Evolutionary conservation across 1,140 invertebrate genomes (phyloP).

Genomic region (Octopus sinensis): DNA sequence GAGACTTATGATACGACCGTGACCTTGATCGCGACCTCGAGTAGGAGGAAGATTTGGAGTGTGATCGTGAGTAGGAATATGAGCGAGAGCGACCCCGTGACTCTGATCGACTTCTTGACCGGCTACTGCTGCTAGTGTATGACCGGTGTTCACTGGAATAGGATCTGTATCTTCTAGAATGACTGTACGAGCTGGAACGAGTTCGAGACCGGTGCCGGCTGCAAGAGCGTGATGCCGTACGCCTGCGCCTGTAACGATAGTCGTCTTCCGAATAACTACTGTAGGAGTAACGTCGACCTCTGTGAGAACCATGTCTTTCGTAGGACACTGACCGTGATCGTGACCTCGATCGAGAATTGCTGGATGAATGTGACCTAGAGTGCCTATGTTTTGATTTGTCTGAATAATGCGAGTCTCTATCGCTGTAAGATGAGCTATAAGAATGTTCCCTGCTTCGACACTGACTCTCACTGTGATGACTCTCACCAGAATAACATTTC

Average conservation of each 20-base stretch:
- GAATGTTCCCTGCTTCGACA: slow-evolving; percentile 32
- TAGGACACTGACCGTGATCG: slow-evolving; percentile 25
- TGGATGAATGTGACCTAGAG: slow-evolving; percentile 33
- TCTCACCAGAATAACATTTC: slow-evolving; percentile 22
- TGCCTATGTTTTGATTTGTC: slow-evolving; percentile 26
- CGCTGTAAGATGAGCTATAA: slow-evolving; percentile 41
- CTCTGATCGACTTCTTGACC: slow-evolving; percentile 6
- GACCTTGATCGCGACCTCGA: slow-evolving; percentile 10
- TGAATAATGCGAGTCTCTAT: slow-evolving; percentile 36
- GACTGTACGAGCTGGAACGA: slow-evolving; percentile 8
- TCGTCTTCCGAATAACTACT: slow-evolving; percentile 11
- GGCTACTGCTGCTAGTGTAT: not conserved
- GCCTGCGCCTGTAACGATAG: not conserved
- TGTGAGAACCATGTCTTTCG: slow-evolving; percentile 1
- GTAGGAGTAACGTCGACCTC: slow-evolving; percentile 4
- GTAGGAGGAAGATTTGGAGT: slow-evolving; percentile 9
- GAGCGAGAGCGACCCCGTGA: not conserved
- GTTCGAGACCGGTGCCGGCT: not conserved
- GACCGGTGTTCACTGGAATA: slow-evolving; percentile 13
- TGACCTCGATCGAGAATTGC: slow-evolving; percentile 24
- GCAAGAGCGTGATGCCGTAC: not conserved
- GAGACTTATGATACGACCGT: not conserved
- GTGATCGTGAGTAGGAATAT: slow-evolving; percentile 12
- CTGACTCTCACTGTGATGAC: slow-evolving; percentile 24
- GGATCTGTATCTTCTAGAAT: slow-evolving; percentile 1